Conservation (phyloP, 23 tunicate species). For the Ascidia mentula region DNA sequence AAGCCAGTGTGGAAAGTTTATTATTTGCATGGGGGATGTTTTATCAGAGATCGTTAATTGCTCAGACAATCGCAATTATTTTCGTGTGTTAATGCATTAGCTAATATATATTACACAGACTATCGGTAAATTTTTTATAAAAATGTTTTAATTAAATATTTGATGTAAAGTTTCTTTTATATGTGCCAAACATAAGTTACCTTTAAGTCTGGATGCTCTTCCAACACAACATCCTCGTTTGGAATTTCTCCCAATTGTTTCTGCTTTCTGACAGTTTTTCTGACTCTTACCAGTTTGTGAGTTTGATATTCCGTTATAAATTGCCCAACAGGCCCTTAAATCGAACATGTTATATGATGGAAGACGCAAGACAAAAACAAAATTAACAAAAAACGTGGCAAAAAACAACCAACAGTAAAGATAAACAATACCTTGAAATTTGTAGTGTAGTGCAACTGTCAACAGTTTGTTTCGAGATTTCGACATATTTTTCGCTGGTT, state of each 20-base stretch:
- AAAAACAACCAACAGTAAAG: too few relatives aligned
- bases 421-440: not conserved
- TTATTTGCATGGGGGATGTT: not conserved
- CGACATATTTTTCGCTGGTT: not conserved
- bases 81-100: not conserved
- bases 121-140: too few relatives aligned
- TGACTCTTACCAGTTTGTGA: conserved; percentile 11
- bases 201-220: conserved; percentile 54
- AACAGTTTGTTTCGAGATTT: not conserved
- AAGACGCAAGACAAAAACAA: not conserved
- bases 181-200: not conserved
- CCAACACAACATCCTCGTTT: conserved; percentile 47
- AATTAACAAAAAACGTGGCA: not conserved
- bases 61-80: not conserved
- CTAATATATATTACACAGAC: too few relatives aligned
- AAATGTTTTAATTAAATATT: not conserved
- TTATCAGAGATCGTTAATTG: not conserved
- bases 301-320: conserved; percentile 20
- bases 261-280: conserved; percentile 16
- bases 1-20: not conserved
- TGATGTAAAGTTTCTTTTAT: not conserved
- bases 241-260: conserved; percentile 38
- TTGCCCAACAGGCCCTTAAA: conserved; percentile 43
- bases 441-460: not conserved
- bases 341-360: not conserved